These are phyloP conservation scores for Climacteris rufus DNA, from an alignment of 2,113 vertebrate genomes.

Conservation along the genomic window DNA sequence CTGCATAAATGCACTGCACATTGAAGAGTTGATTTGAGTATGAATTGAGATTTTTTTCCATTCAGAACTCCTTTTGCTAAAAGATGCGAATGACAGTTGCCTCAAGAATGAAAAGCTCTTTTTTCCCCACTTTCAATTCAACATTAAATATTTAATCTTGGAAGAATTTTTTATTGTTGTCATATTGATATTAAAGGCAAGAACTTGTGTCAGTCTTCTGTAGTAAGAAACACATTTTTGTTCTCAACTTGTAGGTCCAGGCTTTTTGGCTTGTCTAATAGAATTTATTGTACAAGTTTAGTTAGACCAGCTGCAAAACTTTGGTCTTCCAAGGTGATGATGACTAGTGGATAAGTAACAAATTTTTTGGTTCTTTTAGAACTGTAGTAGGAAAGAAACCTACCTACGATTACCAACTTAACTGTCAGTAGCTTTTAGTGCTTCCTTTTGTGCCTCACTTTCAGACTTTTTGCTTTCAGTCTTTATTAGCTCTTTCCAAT, in stretches of 20 bases:
- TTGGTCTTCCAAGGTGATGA: background rate
- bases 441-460: background rate
- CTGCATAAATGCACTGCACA: accelerated
- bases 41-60: background rate
- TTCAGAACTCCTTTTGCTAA: background rate
- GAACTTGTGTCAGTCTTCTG: background rate
- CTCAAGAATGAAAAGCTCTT: background rate
- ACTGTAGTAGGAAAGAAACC: background rate
- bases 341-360: background rate
- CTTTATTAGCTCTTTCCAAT: background rate
- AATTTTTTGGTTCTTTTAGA: background rate
- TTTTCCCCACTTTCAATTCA: background rate
- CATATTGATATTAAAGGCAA: background rate
- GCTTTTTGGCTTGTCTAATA: background rate
- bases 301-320: background rate
- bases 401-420: background rate
- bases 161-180: background rate
- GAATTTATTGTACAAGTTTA: background rate
- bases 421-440: background rate
- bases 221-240: background rate
- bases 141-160: background rate
- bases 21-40: background rate
- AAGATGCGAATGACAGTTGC: background rate
- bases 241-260: background rate
- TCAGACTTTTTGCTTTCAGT: too few relatives aligned